These are phyloP conservation scores for Eristalis tenax DNA, from an alignment of 2,888 invertebrate genomes.

Conservation along the genomic window DNA sequence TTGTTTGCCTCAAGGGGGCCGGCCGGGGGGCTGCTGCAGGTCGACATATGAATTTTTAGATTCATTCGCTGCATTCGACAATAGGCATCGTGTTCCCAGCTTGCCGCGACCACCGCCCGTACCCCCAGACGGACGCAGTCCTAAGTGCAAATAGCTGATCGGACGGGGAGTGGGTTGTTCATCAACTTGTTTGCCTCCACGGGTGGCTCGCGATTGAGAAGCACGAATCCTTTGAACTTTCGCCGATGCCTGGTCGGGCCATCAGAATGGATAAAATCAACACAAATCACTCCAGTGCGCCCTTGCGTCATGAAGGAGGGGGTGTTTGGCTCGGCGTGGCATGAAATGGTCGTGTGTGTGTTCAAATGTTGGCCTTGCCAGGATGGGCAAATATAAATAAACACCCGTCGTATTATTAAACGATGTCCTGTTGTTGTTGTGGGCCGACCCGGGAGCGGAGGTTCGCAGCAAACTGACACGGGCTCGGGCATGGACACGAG, in stretches of 20 bases:
- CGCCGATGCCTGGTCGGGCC: slow-evolving; percentile 19
- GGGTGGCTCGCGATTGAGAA: neutral
- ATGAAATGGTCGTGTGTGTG: slow-evolving; percentile 61
- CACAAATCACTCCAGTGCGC: slow-evolving; percentile 57
- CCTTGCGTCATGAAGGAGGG: neutral
- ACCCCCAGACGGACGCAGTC: slow-evolving; percentile 8
- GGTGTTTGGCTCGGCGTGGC: slow-evolving; percentile 22
- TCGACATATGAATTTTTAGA: slow-evolving; percentile 54
- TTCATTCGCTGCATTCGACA: slow-evolving; percentile 12
- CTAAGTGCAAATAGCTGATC: slow-evolving; percentile 64
- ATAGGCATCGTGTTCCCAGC: neutral
- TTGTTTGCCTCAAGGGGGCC: slow-evolving; percentile 46
- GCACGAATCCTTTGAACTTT: slow-evolving; percentile 68
- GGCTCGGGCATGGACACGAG: neutral
- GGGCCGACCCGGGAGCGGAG: neutral
- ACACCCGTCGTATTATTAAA: slow-evolving; percentile 70
- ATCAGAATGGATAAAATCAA: slow-evolving; percentile 64
- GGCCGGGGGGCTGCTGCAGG: neutral
- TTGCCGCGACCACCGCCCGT: neutral
- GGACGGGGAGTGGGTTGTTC: slow-evolving; percentile 40
- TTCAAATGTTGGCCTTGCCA: slow-evolving; percentile 37
- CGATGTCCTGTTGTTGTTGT: slow-evolving; percentile 34
- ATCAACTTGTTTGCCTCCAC: slow-evolving; percentile 52
- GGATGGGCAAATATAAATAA: slow-evolving; percentile 68
- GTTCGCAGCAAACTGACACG: neutral